Conservation (phyloP, 2,113 vertebrate species). For the Edolisoma coerulescens region DNA sequence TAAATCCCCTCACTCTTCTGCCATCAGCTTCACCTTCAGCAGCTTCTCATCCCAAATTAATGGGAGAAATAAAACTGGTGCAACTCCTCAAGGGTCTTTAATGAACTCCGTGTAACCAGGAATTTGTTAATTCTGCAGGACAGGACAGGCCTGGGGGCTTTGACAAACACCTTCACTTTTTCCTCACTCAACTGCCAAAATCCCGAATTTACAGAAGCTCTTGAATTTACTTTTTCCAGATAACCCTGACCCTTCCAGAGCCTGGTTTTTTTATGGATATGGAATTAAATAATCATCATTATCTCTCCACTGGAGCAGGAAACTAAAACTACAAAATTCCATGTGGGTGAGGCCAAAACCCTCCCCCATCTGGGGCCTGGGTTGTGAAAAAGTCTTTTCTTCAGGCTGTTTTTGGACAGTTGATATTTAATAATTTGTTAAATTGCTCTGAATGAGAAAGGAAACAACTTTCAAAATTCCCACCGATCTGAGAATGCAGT, state of each 20-base stretch:
- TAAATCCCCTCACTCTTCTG: not conserved
- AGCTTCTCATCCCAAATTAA: not conserved
- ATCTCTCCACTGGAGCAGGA: not conserved
- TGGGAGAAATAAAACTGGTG: not conserved
- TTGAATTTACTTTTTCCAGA: not conserved
- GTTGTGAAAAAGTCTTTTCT: not conserved
- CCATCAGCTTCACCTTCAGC: not conserved
- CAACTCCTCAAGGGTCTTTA: not conserved
- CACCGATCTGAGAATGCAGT: not conserved
- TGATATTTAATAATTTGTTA: not conserved
- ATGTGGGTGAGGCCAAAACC: not conserved
- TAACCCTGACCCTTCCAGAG: not conserved
- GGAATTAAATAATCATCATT: not conserved
- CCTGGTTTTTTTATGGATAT: not conserved
- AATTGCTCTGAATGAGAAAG: not conserved
- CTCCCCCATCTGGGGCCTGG: not conserved
- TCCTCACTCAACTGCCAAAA: not conserved
- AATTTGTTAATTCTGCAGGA: not conserved
- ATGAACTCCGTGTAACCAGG: not conserved
- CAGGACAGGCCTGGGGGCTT: not conserved
- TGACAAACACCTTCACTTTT: not conserved
- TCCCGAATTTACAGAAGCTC: not conserved
- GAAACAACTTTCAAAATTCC: not conserved
- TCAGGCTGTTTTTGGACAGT: not conserved
- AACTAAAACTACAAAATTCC: too few relatives aligned